Evolutionary conservation across 1,140 invertebrate species (phyloP).

Genomic region (Trypoxylus dichotomus): DNA sequence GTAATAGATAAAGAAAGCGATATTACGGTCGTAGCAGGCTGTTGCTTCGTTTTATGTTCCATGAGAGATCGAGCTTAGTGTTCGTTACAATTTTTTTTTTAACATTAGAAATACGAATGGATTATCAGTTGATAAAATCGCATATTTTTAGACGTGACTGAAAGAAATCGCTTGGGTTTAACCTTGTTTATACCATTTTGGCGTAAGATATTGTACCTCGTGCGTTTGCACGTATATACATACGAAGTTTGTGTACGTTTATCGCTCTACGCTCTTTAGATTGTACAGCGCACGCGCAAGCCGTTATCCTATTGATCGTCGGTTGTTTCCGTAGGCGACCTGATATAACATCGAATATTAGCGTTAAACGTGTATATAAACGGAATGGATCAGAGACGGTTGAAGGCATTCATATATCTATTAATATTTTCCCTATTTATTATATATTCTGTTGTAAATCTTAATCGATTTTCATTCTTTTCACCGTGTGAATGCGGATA

Average conservation of each 20-base stretch:
- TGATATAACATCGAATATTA: background rate
- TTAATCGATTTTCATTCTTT: too few relatives aligned
- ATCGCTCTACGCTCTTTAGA: background rate
- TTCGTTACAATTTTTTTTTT: too few relatives aligned
- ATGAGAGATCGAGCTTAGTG: too few relatives aligned
- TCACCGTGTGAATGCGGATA: too few relatives aligned
- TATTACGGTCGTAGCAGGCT: too few relatives aligned
- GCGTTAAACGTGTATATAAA: background rate
- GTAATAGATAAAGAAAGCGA: too few relatives aligned
- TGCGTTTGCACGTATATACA: background rate
- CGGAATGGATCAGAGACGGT: background rate
- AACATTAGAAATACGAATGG: too few relatives aligned
- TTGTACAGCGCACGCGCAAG: background rate
- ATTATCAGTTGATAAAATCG: too few relatives aligned
- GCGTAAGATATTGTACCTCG: background rate
- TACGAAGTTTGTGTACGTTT: background rate
- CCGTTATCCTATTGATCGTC: conserved; percentile 9
- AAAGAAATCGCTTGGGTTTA: background rate
- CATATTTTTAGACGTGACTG: too few relatives aligned
- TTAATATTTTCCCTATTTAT: too few relatives aligned
- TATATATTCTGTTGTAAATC: background rate
- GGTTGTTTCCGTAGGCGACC: conserved; percentile 19
- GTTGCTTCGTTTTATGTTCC: too few relatives aligned
- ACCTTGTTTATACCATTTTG: background rate
- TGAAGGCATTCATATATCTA: too few relatives aligned